phyloP scores from a whole-genome alignment of 2,888 invertebrate genomes.

The Synergus umbraculus region DNA sequence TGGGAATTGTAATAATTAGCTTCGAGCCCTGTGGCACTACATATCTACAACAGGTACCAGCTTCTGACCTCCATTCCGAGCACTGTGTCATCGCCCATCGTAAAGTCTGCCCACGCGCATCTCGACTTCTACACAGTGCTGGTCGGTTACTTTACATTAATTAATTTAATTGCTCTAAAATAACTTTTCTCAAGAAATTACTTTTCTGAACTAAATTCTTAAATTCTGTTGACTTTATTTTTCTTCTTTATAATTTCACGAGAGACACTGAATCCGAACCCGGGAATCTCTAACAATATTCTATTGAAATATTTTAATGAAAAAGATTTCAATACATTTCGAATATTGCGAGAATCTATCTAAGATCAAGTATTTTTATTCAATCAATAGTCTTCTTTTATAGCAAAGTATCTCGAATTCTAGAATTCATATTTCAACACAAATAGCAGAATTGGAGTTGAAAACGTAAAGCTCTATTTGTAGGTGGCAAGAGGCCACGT shows the following conservation, averaged over 20 bases:
- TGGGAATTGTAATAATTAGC: conserved; percentile 70
- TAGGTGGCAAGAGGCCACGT: conserved; percentile 36
- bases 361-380: background rate
- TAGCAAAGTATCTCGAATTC: background rate
- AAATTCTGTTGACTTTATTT: no score
- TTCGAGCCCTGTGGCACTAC: conserved; percentile 48
- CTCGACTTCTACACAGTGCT: background rate
- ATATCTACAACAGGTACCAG: conserved; percentile 41
- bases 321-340: no score
- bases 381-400: background rate
- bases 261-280: no score
- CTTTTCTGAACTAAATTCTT: background rate
- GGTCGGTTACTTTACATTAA: conserved; percentile 1
- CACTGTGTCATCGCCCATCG: conserved; percentile 57
- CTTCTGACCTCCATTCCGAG: conserved; percentile 58
- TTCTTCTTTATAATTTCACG: no score
- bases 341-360: no score
- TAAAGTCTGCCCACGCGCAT: conserved; percentile 24
- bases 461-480: conserved; percentile 23
- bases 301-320: no score
- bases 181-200: background rate
- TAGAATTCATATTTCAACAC: background rate
- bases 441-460: conserved; percentile 1
- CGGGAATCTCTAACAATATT: no score
- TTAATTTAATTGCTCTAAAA: conserved; percentile 9